phyloP scores from a whole-genome alignment of 2,113 vertebrate genomes.

The Ariopsis seemanni region DNA sequence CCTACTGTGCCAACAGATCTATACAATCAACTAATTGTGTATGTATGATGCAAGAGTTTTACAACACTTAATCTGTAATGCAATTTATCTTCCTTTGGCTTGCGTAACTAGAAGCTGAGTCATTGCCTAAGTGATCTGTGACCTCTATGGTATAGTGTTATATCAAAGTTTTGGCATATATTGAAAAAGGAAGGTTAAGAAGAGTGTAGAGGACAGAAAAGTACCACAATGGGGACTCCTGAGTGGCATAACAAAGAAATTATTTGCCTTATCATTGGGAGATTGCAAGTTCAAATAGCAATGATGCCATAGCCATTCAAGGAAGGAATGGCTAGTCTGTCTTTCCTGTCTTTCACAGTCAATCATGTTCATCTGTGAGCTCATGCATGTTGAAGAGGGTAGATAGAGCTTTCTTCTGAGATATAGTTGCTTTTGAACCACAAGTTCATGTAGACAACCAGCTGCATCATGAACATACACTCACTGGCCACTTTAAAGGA shows the following conservation, averaged over 20 bases:
- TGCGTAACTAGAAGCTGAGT: background rate
- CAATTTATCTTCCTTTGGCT: constrained; percentile 7
- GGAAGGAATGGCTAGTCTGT: background rate
- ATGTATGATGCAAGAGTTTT: constrained; percentile 19
- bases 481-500: too few species aligned
- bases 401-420: background rate
- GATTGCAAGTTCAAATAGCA: background rate
- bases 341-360: background rate
- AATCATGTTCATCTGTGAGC: background rate
- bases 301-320: background rate
- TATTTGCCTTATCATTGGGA: background rate
- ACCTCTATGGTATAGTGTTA: background rate
- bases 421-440: too few species aligned
- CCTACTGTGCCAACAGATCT: background rate
- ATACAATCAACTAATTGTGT: constrained; percentile 6
- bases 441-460: too few species aligned
- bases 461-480: too few species aligned
- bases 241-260: background rate
- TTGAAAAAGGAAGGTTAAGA: background rate
- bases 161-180: background rate
- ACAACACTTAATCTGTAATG: background rate
- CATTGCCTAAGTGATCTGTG: constrained; percentile 5
- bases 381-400: background rate
- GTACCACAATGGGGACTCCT: background rate
- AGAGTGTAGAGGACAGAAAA: background rate